phyloP scores from a whole-genome alignment of 2,797 vertebrate genomes.

The Anas georgica region DNA sequence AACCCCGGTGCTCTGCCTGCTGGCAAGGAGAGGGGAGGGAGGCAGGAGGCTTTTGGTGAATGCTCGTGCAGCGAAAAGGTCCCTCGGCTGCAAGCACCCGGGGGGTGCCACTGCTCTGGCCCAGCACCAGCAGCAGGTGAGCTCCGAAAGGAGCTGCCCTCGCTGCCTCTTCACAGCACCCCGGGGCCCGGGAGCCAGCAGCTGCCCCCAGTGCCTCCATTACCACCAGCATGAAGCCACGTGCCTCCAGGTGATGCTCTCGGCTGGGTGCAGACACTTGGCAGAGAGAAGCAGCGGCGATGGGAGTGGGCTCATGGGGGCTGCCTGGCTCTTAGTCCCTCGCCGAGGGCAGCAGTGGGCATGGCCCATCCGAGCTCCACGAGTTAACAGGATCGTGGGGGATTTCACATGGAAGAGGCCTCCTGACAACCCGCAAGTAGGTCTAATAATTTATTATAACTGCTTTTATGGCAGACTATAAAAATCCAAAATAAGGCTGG shows the following conservation, averaged over 20 bases:
- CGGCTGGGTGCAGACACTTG: neutral
- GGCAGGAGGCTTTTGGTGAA: neutral
- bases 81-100: neutral
- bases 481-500: slow-evolving; percentile 38
- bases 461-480: neutral
- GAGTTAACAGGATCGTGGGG: neutral
- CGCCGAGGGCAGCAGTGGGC: too few species aligned
- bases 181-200: neutral
- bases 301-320: neutral
- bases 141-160: accelerated
- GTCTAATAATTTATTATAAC: slow-evolving; percentile 32
- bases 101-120: accelerated
- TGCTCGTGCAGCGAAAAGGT: accelerated
- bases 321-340: neutral
- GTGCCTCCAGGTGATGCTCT: neutral
- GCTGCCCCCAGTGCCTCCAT: accelerated
- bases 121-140: accelerated
- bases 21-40: neutral
- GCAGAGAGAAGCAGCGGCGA: neutral
- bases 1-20: neutral
- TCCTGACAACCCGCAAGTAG: neutral
- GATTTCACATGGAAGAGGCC: neutral
- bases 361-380: neutral
- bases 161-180: accelerated
- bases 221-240: neutral